Evolutionary conservation across 2,797 vertebrate species (phyloP).

Genomic region (Atherinosoma microstoma): DNA sequence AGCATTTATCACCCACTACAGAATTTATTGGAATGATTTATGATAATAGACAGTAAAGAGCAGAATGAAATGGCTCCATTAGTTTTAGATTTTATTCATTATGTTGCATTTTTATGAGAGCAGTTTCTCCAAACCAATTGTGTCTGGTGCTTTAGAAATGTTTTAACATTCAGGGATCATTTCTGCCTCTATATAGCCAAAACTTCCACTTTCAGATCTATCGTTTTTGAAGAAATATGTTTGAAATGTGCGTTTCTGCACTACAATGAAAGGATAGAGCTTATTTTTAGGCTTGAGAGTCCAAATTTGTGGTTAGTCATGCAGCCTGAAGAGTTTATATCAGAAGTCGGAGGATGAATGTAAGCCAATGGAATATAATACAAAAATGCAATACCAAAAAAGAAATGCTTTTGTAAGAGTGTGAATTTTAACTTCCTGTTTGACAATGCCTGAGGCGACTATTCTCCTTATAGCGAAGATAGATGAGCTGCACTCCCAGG

Average conservation of each 20-base stretch:
- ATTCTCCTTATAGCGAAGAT: conserved; percentile 58
- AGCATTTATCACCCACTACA: conserved; percentile 43
- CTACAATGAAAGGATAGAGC: neutral
- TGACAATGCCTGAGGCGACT: conserved; percentile 44
- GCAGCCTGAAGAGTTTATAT: conserved; percentile 44
- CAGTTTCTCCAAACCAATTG: neutral
- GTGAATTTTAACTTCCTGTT: conserved; percentile 40
- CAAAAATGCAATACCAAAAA: conserved; percentile 15
- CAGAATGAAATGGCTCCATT: conserved; percentile 18
- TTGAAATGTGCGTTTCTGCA: conserved; percentile 15
- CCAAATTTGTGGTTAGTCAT: conserved; percentile 41
- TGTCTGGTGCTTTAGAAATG: conserved; percentile 19
- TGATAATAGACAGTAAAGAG: conserved; percentile 42
- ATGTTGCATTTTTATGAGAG: conserved; percentile 8
- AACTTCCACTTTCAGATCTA: conserved; percentile 25
- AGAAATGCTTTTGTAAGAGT: conserved; percentile 16
- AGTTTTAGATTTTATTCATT: conserved; percentile 6
- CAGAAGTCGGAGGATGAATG: conserved; percentile 42
- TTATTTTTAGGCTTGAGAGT: conserved; percentile 34
- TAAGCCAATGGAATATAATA: conserved; percentile 45
- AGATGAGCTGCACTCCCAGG: conserved; percentile 64
- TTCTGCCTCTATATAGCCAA: conserved; percentile 37
- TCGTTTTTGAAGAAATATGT: conserved; percentile 18
- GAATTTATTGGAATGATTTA: conserved; percentile 38
- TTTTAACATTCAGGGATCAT: conserved; percentile 13